Evolutionary conservation across 1,140 invertebrate species (phyloP).

Genomic region (Sogatella furcifera): DNA sequence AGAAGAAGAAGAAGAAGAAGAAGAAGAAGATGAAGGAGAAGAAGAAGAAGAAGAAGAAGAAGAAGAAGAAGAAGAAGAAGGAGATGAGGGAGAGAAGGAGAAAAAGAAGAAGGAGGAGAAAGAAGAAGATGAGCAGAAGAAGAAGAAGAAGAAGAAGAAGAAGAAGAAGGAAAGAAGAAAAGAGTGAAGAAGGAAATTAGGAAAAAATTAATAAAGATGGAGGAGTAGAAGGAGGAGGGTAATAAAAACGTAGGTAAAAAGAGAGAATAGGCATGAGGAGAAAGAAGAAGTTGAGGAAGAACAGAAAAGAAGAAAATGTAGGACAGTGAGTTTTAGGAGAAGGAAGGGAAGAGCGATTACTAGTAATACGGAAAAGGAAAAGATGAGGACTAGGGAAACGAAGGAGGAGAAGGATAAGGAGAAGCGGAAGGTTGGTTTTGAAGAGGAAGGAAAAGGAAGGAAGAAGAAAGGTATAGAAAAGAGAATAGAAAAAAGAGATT

Average conservation of each 20-base stretch:
- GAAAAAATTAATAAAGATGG: not conserved
- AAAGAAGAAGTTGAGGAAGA: not conserved
- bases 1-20: too few relatives aligned
- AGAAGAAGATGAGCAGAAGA: not conserved
- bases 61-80: too few relatives aligned
- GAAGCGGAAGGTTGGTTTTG: too few relatives aligned
- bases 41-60: too few relatives aligned
- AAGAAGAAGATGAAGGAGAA: too few relatives aligned
- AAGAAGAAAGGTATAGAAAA: conserved; percentile 9
- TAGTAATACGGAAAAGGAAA: too few relatives aligned
- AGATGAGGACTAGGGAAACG: too few relatives aligned
- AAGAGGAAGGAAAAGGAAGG: too few relatives aligned
- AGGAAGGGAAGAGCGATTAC: too few relatives aligned
- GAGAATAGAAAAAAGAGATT: not conserved
- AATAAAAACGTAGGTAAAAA: not conserved
- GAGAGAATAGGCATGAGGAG: not conserved
- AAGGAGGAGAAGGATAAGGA: not conserved
- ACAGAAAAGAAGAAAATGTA: too few relatives aligned
- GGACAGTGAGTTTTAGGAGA: too few relatives aligned
- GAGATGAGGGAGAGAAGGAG: not conserved
- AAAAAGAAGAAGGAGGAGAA: not conserved
- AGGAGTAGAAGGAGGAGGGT: not conserved
- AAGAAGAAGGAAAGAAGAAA: not conserved
- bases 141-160: not conserved
- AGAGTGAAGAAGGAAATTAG: not conserved